Evolutionary conservation across 2,888 invertebrate genomes (phyloP), one percentile per base, ranked within the genome.

Genomic region (Homarus gammarus): DNA sequence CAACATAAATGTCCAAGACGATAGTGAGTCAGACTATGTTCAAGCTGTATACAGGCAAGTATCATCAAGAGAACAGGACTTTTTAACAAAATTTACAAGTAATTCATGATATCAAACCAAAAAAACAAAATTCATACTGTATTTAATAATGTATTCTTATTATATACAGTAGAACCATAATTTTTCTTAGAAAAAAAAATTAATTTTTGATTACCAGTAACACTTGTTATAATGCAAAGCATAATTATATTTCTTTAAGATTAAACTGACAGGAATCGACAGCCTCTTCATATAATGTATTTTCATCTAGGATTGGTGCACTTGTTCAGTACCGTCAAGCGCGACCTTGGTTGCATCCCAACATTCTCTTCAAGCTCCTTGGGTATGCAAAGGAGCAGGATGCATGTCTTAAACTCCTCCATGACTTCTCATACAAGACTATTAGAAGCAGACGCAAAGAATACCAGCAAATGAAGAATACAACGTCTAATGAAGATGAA

Each of bases 1-100:
- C 15, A 95, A 95, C 44, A 94, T 97, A 93, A 94, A 95, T 87
- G 95, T 95, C 0, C 95, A 95, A 93, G 94, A 94, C 73, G 94
- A 94, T 87, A 92, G 92, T 36, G 95, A 95, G 84, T 95, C 95
- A 0, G 95, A 95, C n/a, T 96, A 96, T 93, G 95, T 96, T 84
- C 93, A 94, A 18, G 95, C 95, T 64, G 95, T 96, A 22, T 85
- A 91, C 33, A 73, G 83, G 90, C 87, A 81, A 83, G 90, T 61
- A 10, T 18, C 22, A 22, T 56, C 18, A 12, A 18, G 22, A 56
- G 0, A 22, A n/a, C n/a, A n/a, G n/a, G n/a, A n/a, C n/a, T n/a
- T n/a, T n/a, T n/a, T n/a, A n/a, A n/a, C n/a, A n/a, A n/a, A n/a
- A n/a, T n/a, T n/a, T n/a, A n/a, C n/a, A n/a, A n/a, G 12, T 44